phyloP scores from a whole-genome alignment of 2,113 vertebrate genomes.

The Ictalurus punctatus region DNA sequence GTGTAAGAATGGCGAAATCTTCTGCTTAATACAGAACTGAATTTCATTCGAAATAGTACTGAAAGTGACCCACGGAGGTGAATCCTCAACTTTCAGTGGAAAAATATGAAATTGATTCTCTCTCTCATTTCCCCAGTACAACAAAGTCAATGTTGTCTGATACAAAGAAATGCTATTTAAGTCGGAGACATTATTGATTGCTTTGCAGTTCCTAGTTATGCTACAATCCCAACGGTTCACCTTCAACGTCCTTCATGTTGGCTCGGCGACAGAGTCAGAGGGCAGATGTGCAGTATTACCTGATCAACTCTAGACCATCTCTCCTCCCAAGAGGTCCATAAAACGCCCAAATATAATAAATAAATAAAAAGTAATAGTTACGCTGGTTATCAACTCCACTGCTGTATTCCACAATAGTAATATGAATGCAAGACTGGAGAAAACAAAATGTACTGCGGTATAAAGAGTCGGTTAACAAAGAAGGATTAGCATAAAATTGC shows the following conservation, averaged over 20 bases:
- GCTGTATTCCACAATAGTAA: neutral
- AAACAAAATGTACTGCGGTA: neutral
- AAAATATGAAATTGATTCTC: neutral
- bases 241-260: conserved; percentile 35
- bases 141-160: neutral
- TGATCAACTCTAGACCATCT: neutral
- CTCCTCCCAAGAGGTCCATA: neutral
- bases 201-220: conserved; percentile 24
- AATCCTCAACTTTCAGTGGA: neutral
- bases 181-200: conserved; percentile 11
- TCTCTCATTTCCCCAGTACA: neutral
- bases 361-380: neutral
- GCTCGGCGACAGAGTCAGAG: conserved; percentile 5
- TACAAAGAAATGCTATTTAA: neutral
- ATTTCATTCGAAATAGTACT: neutral
- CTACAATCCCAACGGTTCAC: conserved; percentile 16
- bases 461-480: neutral
- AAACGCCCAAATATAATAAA: neutral
- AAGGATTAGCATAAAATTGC: neutral
- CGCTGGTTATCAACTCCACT: neutral
- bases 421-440: neutral
- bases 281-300: neutral
- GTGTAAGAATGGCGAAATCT: neutral
- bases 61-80: neutral
- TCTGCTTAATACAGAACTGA: neutral